Percentiles rank a stretch among this genome's conserved stretches.
These are phyloP conservation scores for Syngnathus typhle DNA, from an alignment of 2,113 vertebrate species.

Conservation along the genomic window DNA sequence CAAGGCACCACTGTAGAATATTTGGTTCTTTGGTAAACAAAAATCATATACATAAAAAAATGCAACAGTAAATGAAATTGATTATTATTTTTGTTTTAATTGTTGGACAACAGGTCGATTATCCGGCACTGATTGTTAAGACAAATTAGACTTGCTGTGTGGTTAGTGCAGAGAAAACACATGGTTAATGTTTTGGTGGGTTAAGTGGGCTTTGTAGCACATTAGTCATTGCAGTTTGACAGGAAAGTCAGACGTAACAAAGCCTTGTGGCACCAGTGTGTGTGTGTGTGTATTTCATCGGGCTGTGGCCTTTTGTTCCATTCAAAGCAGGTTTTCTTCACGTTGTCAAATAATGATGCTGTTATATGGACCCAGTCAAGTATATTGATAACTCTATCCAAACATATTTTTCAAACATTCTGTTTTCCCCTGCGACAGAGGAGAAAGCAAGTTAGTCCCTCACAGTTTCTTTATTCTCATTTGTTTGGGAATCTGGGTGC, in stretches of 20 bases:
- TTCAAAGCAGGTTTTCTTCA: slow-evolving; percentile 23
- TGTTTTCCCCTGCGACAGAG: slow-evolving; percentile 10
- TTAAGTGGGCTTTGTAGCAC: slow-evolving; percentile 39
- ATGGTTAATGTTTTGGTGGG: slow-evolving; percentile 31
- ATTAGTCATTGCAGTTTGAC: slow-evolving; percentile 35
- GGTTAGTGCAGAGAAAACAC: slow-evolving; percentile 24
- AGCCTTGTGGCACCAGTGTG: slow-evolving; percentile 11
- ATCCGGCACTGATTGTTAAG: slow-evolving; percentile 9
- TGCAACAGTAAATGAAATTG: neutral
- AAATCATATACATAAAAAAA: too few relatives aligned
- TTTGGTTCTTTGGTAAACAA: too few relatives aligned
- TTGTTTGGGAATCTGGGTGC: slow-evolving; percentile 16
- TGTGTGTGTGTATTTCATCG: slow-evolving; percentile 12
- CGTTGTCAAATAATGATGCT: slow-evolving; percentile 4
- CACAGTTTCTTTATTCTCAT: slow-evolving; percentile 3
- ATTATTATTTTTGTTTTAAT: neutral
- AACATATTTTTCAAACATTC: neutral
- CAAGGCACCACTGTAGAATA: too few relatives aligned
- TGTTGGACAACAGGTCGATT: neutral
- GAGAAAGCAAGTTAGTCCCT: slow-evolving; percentile 31
- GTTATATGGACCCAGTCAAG: too few relatives aligned
- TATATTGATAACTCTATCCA: too few relatives aligned
- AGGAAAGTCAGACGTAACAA: slow-evolving; percentile 39
- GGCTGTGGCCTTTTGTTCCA: slow-evolving; percentile 12
- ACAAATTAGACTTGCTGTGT: slow-evolving; percentile 1